phyloP scores from a whole-genome alignment of 2,113 vertebrate genomes.

The Lycocorax pyrrhopterus region DNA sequence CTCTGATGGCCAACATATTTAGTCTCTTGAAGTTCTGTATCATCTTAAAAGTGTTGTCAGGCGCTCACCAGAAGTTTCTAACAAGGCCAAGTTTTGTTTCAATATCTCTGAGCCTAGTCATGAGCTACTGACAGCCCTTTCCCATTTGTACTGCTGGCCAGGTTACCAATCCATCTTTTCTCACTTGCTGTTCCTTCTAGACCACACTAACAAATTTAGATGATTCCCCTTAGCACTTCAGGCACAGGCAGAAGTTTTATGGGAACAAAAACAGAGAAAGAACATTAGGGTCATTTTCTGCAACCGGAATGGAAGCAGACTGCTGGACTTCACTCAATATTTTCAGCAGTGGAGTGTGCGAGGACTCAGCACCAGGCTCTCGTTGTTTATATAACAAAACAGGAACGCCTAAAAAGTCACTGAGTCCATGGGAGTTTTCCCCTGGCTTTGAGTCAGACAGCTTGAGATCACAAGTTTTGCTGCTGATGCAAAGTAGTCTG shows the following conservation, averaged over 20 bases:
- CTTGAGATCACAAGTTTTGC: background rate
- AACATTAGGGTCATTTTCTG: background rate
- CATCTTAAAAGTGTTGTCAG: background rate
- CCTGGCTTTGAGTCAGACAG: background rate
- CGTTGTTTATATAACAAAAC: background rate
- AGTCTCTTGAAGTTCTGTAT: background rate
- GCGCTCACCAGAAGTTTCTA: background rate
- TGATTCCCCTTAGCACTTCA: background rate
- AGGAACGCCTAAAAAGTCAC: background rate
- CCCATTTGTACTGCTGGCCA: background rate
- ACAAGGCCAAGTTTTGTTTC: background rate
- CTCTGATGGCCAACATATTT: background rate
- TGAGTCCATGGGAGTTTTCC: background rate
- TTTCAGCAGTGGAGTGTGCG: rapidly evolving
- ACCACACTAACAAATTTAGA: background rate
- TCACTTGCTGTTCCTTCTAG: background rate
- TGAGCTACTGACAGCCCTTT: background rate
- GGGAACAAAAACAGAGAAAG: background rate
- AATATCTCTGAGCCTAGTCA: background rate
- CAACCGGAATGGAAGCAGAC: background rate
- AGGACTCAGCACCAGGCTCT: background rate
- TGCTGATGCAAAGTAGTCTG: background rate
- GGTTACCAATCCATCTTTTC: background rate
- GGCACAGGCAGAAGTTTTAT: background rate
- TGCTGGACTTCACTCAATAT: background rate